Conservation (phyloP, 35 echinoderm and acorn worm species). For the Heliocidaris erythrogramma region DNA sequence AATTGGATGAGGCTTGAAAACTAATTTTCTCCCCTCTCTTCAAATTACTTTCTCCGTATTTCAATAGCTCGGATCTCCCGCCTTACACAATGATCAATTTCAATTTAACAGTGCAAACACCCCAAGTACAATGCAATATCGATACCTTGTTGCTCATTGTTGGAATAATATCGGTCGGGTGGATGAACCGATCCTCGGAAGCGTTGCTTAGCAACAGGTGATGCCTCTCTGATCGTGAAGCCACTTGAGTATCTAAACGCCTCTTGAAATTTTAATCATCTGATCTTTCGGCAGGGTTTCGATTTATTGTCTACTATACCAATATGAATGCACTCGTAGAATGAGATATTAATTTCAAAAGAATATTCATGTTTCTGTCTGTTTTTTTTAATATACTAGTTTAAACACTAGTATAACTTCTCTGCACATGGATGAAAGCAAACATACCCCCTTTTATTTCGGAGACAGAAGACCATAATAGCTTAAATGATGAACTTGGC, state of each 20-base stretch:
- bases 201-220: not conserved
- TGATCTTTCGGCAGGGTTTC: not conserved
- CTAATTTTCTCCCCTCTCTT: not conserved
- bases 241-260: not conserved
- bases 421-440: too few relatives aligned
- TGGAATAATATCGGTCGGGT: not conserved
- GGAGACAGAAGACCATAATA: too few relatives aligned
- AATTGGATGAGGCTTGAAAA: not conserved
- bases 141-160: not conserved
- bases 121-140: not conserved
- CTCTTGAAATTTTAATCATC: not conserved
- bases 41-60: not conserved
- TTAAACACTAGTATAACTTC: too few relatives aligned
- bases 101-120: slow-evolving; percentile 17
- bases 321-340: not conserved
- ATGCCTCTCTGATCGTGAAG: not conserved
- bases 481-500: too few relatives aligned
- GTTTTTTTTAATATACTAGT: too few relatives aligned
- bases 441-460: too few relatives aligned
- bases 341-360: too few relatives aligned
- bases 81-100: not conserved
- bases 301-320: not conserved
- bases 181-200: not conserved
- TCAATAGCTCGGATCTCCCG: not conserved
- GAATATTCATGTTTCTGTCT: too few relatives aligned